Evolutionary conservation across 2,113 vertebrate genomes (phyloP), one percentile per base, ranked within the genome.

Genomic region (Nibea albiflora): DNA sequence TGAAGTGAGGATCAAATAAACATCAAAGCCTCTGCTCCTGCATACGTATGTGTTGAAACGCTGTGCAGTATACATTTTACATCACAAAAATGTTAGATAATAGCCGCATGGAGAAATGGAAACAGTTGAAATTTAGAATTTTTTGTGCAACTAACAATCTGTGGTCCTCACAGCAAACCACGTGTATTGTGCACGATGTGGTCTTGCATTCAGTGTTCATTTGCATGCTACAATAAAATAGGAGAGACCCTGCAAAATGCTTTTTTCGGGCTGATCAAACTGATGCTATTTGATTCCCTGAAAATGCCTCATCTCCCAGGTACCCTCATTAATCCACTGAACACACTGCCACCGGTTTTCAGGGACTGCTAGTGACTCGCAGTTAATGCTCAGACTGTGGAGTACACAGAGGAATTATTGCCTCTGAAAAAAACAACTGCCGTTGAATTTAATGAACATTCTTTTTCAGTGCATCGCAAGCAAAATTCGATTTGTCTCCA

Each of bases 1-100:
- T 70, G 77, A 79, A 82, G 75, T 79, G n/a, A 53, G 65, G 63
- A 86, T 92, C 50, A 83, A 75, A 80, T 62, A 53, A 73, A 85
- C 54, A 78, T 70, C 53, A 73, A 73, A 82, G 47, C 26, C 16
- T 26, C 9, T 24, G 57, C 35, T 58, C 24, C 39, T 28, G 46
- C 53, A 42, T 19, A 50, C 3, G 20, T 52, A 1, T 35, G 26
- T 71, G 72, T 17, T 78, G 16, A 70, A 46, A 73, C 10, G 50
- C 2, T 24, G 10, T 28, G 53, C 4, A 26, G 16, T 42, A 31
- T 10, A 24, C 10, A 49, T 10, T 54, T 15, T 1, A 22, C n/a
- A 20, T 31, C 1, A 46, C 19, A 31, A 53, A 61, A 26, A 64
- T 46, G 11, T 31, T 78, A 28, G 2, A 47, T 47, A 20, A 28